These are phyloP conservation scores for Dreissena rostriformis DNA, from an alignment of 1,140 invertebrate genomes.

Conservation along the genomic window DNA sequence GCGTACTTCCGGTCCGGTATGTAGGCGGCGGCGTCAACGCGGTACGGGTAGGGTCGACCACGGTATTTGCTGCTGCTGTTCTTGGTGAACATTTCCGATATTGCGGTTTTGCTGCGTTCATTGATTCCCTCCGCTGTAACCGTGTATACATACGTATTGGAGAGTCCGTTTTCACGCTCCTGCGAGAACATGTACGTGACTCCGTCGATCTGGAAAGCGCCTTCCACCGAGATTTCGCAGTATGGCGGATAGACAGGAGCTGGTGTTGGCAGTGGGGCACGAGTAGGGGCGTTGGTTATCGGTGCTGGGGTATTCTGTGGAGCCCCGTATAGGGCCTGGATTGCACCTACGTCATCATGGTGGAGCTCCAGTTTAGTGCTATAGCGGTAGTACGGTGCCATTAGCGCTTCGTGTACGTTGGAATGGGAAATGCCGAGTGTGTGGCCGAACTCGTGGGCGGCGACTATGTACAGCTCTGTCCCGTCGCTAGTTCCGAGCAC, in stretches of 20 bases:
- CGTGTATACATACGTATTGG: constrained; percentile 32
- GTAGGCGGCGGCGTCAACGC: constrained; percentile 43
- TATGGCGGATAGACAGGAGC: constrained; percentile 7
- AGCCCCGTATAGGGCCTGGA: constrained; percentile 33
- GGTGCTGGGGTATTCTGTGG: background rate
- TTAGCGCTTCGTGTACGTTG: constrained; percentile 35
- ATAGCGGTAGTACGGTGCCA: constrained; percentile 52
- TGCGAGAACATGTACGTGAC: constrained; percentile 13
- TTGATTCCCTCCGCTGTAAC: constrained; percentile 1
- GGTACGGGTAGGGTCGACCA: constrained; percentile 15
- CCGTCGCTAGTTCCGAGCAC: constrained; percentile 19
- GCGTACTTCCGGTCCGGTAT: constrained; percentile 19
- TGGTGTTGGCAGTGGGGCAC: background rate
- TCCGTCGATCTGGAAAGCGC: constrained; percentile 8
- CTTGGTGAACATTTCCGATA: constrained; percentile 27
- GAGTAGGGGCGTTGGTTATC: background rate
- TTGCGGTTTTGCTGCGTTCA: background rate
- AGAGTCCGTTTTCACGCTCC: background rate
- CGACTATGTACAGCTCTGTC: constrained; percentile 36
- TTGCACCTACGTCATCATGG: constrained; percentile 34
- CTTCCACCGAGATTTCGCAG: constrained; percentile 22
- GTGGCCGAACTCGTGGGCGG: constrained; percentile 58
- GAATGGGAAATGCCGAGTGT: constrained; percentile 53
- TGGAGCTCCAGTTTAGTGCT: constrained; percentile 20
- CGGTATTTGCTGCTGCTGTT: background rate